phyloP scores from a whole-genome alignment of 2,113 vertebrate genomes.

The Nothobranchius furzeri region DNA sequence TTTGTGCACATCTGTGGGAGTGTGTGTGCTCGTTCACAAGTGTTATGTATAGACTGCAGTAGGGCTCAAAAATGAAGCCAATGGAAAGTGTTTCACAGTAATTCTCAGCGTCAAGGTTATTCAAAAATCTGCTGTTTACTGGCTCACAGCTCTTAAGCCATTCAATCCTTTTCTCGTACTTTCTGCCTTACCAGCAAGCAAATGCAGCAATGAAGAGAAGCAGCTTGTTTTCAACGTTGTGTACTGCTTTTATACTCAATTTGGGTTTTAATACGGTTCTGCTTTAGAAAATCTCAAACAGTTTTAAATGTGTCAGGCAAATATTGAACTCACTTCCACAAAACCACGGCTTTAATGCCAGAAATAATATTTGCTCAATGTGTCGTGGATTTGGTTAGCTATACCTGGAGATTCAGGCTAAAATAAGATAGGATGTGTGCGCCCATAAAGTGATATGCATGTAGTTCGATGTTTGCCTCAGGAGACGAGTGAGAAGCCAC shows the following conservation, averaged over 20 bases:
- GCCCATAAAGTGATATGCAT: constrained; percentile 15
- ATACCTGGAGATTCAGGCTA: constrained; percentile 23
- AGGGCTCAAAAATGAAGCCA: constrained; percentile 37
- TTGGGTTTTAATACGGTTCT: constrained; percentile 8
- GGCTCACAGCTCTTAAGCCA: constrained; percentile 23
- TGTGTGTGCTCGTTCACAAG: constrained; percentile 60
- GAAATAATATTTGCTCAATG: constrained; percentile 40
- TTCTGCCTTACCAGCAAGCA: constrained; percentile 6
- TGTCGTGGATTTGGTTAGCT: constrained; percentile 15
- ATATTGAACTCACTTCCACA: constrained; percentile 31
- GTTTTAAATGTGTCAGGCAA: constrained; percentile 31
- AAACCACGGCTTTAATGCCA: too few species aligned
- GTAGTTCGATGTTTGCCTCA: constrained; percentile 34
- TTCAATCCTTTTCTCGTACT: background rate
- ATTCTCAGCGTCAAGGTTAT: constrained; percentile 54
- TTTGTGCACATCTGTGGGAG: constrained; percentile 38
- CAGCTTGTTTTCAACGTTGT: background rate
- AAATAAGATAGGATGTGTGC: constrained; percentile 28
- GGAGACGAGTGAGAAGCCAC: constrained; percentile 26
- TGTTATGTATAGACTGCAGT: constrained; percentile 38
- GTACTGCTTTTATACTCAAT: constrained; percentile 1
- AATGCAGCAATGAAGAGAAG: background rate
- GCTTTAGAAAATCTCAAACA: constrained; percentile 15
- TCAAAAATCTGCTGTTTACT: constrained; percentile 44
- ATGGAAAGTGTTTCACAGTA: constrained; percentile 30